Percentiles rank a stretch among this genome's conserved stretches.
These are phyloP conservation scores for Chaetodon auriga DNA, from an alignment of 2,113 vertebrate genomes.

Conservation along the genomic window DNA sequence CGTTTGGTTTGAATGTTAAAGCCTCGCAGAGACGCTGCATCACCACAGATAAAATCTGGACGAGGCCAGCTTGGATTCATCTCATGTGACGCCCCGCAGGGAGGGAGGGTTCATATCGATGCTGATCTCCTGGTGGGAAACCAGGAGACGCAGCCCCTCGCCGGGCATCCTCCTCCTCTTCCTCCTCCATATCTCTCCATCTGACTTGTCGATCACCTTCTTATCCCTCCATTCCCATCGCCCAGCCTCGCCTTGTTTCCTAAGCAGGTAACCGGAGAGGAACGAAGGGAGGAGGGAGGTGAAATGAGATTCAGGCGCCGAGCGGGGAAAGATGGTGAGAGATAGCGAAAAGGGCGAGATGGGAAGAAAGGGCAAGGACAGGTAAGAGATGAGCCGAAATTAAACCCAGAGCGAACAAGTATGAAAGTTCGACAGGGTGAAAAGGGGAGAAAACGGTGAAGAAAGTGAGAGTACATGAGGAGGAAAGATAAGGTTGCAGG, in stretches of 20 bases:
- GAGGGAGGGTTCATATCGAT: background rate
- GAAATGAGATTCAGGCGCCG: constrained; percentile 11
- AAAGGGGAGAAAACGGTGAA: background rate
- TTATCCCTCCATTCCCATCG: constrained; percentile 49
- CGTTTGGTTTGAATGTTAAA: background rate
- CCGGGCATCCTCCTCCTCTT: background rate
- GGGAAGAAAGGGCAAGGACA: constrained; percentile 49
- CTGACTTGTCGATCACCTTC: constrained; percentile 47
- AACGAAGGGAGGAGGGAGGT: background rate
- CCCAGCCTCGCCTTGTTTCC: constrained; percentile 15
- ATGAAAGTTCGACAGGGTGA: constrained; percentile 31
- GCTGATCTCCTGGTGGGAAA: background rate
- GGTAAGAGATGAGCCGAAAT: constrained; percentile 52
- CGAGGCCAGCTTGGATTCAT: background rate
- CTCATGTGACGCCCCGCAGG: background rate
- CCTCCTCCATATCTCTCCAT: constrained; percentile 39
- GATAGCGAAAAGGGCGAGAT: constrained; percentile 53
- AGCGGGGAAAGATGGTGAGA: constrained; percentile 48
- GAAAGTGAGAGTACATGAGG: constrained; percentile 24
- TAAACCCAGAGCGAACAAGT: constrained; percentile 46
- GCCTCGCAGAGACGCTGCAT: background rate
- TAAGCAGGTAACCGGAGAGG: constrained; percentile 30
- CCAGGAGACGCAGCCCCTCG: background rate
- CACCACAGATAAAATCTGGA: background rate
- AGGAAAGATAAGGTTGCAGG: constrained; percentile 47